Evolutionary conservation across 2,113 vertebrate species (phyloP), one percentile per base, ranked within the genome.

Genomic region (Narcine bancroftii): DNA sequence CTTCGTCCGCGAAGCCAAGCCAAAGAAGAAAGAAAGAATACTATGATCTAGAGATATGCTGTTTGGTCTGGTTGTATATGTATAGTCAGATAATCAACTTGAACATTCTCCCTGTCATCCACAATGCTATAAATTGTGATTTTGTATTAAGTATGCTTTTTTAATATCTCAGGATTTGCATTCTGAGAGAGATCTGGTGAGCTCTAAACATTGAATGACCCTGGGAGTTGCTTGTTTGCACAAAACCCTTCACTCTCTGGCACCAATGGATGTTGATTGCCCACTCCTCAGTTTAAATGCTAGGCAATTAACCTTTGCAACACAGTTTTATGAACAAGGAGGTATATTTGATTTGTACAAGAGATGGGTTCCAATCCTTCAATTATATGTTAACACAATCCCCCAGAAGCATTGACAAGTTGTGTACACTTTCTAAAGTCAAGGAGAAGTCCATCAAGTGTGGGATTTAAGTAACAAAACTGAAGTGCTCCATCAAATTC

Each of bases 281-380:
- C 9, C n/a, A 50, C 60, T 87, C 15, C 33, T 91, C 63, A 45
- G 26, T 33, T 69, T 42, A 45, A 45, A 45, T 91, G 87, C 87
- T 63, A 42, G 87, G 87, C 63, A 91, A 69, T 91, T 91, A 91
- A 91, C 36, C 39, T 91, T 91, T 87, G 4, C 39, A 69, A 39
- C 3, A 45, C 39, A 69, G 66, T 29, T 81, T 81, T 45, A 81
- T 19, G 26, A 69, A 69, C 1, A 39, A 39, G 45, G 77, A 26
- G 19, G 19, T 7, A 21, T 63, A 69, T 91, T 66, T 29, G 63
- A 66, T 45, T 39, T 9, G 7, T 45, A 33, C 2, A 39, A 69
- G 66, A 91, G 63, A 65, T 39, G 45, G 45, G 24, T 15, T 47
- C n/a, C 63, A 5, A 47, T 47, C 29, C 42, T 45, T 17, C 60